Base-by-base conservation (phyloP, 2,113 vertebrate species). In the Lepidothrix coronata region DNA sequence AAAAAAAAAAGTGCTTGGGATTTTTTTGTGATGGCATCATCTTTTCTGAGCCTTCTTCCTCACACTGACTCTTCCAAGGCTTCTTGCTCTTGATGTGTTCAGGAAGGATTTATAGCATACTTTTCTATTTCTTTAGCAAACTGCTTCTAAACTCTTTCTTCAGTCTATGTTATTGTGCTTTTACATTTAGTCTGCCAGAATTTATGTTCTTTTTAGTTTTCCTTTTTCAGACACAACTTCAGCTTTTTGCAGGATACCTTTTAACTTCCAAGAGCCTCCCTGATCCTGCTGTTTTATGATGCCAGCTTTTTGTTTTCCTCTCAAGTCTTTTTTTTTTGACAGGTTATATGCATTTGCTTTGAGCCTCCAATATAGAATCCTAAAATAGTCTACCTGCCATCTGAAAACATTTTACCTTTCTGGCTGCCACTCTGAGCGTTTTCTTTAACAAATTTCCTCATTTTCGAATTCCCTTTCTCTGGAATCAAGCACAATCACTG, bases 151-250 rank as follows among this genome's bases (percentile, higher is more conserved):
- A 95, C 91, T 87, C 86, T 89, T 95, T 51, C 80, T 87, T 89
- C 95, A 14, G 20, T 86, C 94, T 91, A 7, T 41, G 27, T 93
- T 93, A 88, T n/a, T 91, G 73, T 74, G 91, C 91, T 95, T 77
- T 95, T 91, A 93, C 95, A 95, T 95, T 97, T 93, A 95, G 91
- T 65, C 94, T 97, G 96, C 86, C 89, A 97, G 91, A 95, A 94
- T 97, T 96, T 96, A 97, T 95, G 95, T 97, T 97, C 96, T 93
- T 97, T 95, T 96, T 63, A 91, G 95, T 96, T 96, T 87, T 93
- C 73, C 91, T 91, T 93, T 95, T 93, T 95, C 91, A 96, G 86
- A 92, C 94, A 65, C 93, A 95, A 91, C 94, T 95, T 93, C 93
- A 95, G 96, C 94, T 95, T 97, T 95, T 96, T 93, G 84, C 95